These are phyloP conservation scores for Tolypeutes matacus DNA, from an alignment of 2,797 vertebrate genomes.

Conservation along the genomic window DNA sequence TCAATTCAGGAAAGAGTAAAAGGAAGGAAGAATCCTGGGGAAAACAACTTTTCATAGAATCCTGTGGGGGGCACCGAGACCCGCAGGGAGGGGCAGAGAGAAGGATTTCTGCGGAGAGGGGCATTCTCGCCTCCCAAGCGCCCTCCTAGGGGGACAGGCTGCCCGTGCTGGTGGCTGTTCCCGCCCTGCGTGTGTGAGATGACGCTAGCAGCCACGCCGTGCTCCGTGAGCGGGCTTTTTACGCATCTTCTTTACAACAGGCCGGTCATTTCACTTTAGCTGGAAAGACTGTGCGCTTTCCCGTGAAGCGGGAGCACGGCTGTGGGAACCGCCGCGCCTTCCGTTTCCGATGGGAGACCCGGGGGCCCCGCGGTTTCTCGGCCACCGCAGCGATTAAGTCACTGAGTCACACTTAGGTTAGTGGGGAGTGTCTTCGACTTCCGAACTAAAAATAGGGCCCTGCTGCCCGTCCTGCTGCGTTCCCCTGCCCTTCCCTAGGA, in stretches of 20 bases:
- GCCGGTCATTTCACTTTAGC: background rate
- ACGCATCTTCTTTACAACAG: background rate
- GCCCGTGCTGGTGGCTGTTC: no score
- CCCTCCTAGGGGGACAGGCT: no score
- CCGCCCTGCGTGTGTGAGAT: no score
- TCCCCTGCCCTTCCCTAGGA: background rate
- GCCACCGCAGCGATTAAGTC: background rate
- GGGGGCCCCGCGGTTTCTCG: rapidly evolving
- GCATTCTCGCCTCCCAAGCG: no score
- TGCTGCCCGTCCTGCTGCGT: no score
- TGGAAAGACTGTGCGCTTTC: no score
- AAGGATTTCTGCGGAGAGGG: rapidly evolving
- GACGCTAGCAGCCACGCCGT: no score
- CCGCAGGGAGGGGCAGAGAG: background rate
- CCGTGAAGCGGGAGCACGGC: background rate
- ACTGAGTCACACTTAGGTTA: background rate
- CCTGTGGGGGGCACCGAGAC: background rate
- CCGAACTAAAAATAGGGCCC: background rate
- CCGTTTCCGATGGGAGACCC: background rate
- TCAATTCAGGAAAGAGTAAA: background rate
- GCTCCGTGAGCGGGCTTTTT: background rate
- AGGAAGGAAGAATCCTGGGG: background rate
- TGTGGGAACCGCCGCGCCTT: background rate
- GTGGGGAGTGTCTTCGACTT: background rate
- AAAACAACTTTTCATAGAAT: background rate